These are phyloP conservation scores for Asbolus verrucosus DNA, from an alignment of 1,140 invertebrate species.

Conservation along the genomic window DNA sequence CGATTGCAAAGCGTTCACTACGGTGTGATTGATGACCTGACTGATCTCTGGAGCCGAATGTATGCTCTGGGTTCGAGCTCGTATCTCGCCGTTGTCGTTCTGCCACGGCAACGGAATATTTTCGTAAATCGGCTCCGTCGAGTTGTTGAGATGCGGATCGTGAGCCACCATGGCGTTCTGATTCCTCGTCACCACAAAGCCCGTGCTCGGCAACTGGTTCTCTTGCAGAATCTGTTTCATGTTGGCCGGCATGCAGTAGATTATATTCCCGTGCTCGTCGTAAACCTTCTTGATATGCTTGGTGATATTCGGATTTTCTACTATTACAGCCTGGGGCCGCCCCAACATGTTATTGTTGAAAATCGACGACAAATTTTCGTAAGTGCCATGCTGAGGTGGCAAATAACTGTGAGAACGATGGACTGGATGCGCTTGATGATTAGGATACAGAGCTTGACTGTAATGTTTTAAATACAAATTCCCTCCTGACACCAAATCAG, in stretches of 20 bases:
- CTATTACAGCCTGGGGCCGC: slow-evolving; percentile 62
- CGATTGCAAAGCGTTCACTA: slow-evolving; percentile 59
- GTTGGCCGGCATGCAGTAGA: slow-evolving; percentile 71
- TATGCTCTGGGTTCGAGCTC: slow-evolving; percentile 74
- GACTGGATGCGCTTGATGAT: slow-evolving; percentile 63
- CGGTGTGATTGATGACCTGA: slow-evolving; percentile 56
- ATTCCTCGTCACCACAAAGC: slow-evolving; percentile 67
- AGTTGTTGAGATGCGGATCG: slow-evolving; percentile 62
- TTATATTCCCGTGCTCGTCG: slow-evolving; percentile 72
- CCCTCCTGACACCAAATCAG: slow-evolving; percentile 78
- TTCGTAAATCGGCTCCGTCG: slow-evolving; percentile 82
- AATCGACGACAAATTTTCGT: slow-evolving; percentile 74
- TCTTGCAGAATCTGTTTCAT: slow-evolving; percentile 64
- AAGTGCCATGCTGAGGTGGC: slow-evolving; percentile 75
- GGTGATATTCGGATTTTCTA: slow-evolving; percentile 66
- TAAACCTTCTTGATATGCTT: slow-evolving; percentile 72
- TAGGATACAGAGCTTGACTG: slow-evolving; percentile 53
- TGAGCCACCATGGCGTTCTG: slow-evolving; percentile 62
- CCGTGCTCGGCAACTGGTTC: slow-evolving; percentile 66
- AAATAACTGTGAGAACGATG: slow-evolving; percentile 68
- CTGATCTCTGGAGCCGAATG: slow-evolving; percentile 75
- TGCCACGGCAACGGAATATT: slow-evolving; percentile 78
- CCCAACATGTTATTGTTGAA: slow-evolving; percentile 63
- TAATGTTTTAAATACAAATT: slow-evolving; percentile 67
- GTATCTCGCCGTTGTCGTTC: slow-evolving; percentile 65